phyloP scores from a whole-genome alignment of 2,797 vertebrate species.

The Oryzias sinensis region DNA sequence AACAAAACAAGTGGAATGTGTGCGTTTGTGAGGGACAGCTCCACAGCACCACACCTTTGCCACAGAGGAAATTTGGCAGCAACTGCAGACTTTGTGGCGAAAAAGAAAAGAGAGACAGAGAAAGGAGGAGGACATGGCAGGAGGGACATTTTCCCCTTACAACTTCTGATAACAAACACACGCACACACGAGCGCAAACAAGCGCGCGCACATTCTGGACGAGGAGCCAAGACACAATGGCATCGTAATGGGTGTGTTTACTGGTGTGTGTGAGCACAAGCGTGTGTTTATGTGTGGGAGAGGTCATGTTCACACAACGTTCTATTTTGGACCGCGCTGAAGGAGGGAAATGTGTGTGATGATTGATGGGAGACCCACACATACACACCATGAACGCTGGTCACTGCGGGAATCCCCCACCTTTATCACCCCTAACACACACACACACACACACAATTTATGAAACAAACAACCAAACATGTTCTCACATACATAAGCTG shows the following conservation, averaged over 20 bases:
- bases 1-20: constrained; percentile 15
- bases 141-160: constrained; percentile 40
- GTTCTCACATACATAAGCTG: not conserved
- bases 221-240: constrained; percentile 65
- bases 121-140: constrained; percentile 31
- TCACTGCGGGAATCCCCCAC: constrained; percentile 38
- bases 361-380: constrained; percentile 71
- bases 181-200: constrained; percentile 28
- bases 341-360: constrained; percentile 77
- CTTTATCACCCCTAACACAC: constrained; percentile 20
- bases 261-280: constrained; percentile 33
- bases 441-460: constrained; percentile 12
- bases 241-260: constrained; percentile 63
- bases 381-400: constrained; percentile 39
- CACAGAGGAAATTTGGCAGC: constrained; percentile 82
- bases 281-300: constrained; percentile 71
- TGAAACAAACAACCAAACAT: constrained; percentile 2
- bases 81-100: constrained; percentile 79
- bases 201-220: constrained; percentile 43
- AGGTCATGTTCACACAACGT: constrained; percentile 78
- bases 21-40: constrained; percentile 29
- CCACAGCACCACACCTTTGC: constrained; percentile 80
- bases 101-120: constrained; percentile 50
- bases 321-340: constrained; percentile 77
- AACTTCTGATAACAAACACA: constrained; percentile 34